Conservation (phyloP, 2,113 vertebrate species). For the Otocyon megalotis region DNA sequence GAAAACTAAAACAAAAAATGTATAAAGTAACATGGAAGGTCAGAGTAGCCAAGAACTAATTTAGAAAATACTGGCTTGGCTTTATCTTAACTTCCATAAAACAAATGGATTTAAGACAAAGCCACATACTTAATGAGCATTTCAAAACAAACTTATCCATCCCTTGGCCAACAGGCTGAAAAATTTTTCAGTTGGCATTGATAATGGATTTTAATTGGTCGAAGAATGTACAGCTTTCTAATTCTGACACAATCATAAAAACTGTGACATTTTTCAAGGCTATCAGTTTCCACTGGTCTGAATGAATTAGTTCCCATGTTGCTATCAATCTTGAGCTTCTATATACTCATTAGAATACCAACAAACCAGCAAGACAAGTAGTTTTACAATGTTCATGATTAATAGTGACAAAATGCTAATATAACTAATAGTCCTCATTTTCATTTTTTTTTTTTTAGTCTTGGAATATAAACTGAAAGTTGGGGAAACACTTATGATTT, state of each 20-base stretch:
- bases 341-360: background rate
- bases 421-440: background rate
- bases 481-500: background rate
- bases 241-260: constrained; percentile 31
- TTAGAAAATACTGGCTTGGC: constrained; percentile 66
- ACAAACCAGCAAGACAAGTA: constrained; percentile 41
- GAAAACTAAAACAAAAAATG: constrained; percentile 61
- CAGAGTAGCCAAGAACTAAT: constrained; percentile 71
- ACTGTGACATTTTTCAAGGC: background rate
- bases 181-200: constrained; percentile 69
- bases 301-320: constrained; percentile 37
- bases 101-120: constrained; percentile 72
- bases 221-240: constrained; percentile 66
- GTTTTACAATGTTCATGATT: background rate
- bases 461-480: background rate
- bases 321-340: constrained; percentile 60
- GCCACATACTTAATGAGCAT: constrained; percentile 67
- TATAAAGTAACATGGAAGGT: constrained; percentile 63
- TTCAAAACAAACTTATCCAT: constrained; percentile 76
- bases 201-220: constrained; percentile 73
- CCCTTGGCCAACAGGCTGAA: constrained; percentile 42
- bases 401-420: background rate
- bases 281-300: constrained; percentile 50
- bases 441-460: background rate
- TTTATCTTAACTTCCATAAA: constrained; percentile 68